These are phyloP conservation scores for Chaetodon trifascialis DNA, from an alignment of 2,113 vertebrate genomes.

Conservation along the genomic window DNA sequence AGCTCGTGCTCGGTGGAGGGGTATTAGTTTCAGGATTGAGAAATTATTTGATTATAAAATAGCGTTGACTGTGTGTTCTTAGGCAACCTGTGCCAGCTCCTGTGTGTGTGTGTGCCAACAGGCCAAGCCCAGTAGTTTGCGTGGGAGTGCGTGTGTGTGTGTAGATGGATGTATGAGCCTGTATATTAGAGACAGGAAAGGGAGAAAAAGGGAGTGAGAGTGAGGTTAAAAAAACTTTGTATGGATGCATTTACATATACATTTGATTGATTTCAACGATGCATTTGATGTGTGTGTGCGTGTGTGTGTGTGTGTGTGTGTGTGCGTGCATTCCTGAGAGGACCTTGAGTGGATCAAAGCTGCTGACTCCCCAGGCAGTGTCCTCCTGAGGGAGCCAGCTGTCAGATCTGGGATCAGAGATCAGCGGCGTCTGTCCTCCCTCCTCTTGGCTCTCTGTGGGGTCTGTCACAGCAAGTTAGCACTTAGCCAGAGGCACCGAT, in stretches of 20 bases:
- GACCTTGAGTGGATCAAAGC: conserved; percentile 77
- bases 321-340: conserved; percentile 69
- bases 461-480: conserved; percentile 77
- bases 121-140: conserved; percentile 28
- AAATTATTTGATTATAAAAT: conserved; percentile 80
- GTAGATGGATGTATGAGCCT: conserved; percentile 1
- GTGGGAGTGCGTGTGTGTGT: conserved; percentile 22
- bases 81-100: conserved; percentile 61
- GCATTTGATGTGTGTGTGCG: conserved; percentile 14
- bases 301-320: conserved; percentile 27
- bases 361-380: conserved; percentile 70
- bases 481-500: conserved; percentile 65
- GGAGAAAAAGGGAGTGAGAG: conserved; percentile 16
- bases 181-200: conserved; percentile 29
- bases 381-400: conserved; percentile 74
- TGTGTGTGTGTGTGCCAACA: conserved; percentile 58
- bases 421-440: conserved; percentile 64
- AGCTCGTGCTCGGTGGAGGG: conserved; percentile 47
- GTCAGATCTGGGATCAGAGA: conserved; percentile 79
- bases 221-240: conserved; percentile 49
- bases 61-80: conserved; percentile 64
- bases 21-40: conserved; percentile 75
- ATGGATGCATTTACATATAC: conserved; percentile 40
- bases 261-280: background rate
- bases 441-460: conserved; percentile 65